Evolutionary conservation across 2,888 invertebrate species (phyloP).

Genomic region (Proisotoma minuta): DNA sequence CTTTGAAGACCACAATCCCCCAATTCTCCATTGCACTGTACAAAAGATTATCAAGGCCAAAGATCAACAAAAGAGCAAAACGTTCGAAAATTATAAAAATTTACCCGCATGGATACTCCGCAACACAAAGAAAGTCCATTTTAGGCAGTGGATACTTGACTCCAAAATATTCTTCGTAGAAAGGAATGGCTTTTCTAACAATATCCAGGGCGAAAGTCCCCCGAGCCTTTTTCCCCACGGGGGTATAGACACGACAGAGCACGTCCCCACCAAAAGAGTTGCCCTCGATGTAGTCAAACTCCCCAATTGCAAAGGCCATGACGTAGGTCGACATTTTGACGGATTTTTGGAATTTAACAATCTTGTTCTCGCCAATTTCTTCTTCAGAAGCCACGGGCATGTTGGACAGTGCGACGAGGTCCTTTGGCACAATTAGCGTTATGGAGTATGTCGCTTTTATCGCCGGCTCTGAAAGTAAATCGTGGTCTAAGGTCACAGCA

Average conservation of each 20-base stretch:
- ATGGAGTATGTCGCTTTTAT: constrained; percentile 92
- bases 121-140: constrained; percentile 58
- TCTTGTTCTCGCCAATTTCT: constrained; percentile 53
- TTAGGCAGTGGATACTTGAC: constrained; percentile 57
- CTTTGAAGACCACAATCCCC: constrained; percentile 59
- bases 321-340: constrained; percentile 60
- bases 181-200: constrained; percentile 56
- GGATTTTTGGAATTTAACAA: constrained; percentile 64
- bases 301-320: constrained; percentile 58
- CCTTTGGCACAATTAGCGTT: constrained; percentile 71
- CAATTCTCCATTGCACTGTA: constrained; percentile 62
- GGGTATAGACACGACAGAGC: constrained; percentile 48
- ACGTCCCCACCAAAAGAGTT: constrained; percentile 53
- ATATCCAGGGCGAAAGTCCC: constrained; percentile 57
- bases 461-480: too few relatives aligned
- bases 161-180: constrained; percentile 58
- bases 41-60: constrained; percentile 53
- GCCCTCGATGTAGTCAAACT: constrained; percentile 57
- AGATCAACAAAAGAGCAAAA: neutral
- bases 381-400: constrained; percentile 59
- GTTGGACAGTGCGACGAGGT: constrained; percentile 84
- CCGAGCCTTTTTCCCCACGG: constrained; percentile 56
- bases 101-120: constrained; percentile 56
- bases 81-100: constrained; percentile 46
- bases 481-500: too few relatives aligned